Evolutionary conservation across 2,797 vertebrate species (phyloP), one percentile per base, ranked within the genome.

Genomic region (Onychomys leucogaster): DNA sequence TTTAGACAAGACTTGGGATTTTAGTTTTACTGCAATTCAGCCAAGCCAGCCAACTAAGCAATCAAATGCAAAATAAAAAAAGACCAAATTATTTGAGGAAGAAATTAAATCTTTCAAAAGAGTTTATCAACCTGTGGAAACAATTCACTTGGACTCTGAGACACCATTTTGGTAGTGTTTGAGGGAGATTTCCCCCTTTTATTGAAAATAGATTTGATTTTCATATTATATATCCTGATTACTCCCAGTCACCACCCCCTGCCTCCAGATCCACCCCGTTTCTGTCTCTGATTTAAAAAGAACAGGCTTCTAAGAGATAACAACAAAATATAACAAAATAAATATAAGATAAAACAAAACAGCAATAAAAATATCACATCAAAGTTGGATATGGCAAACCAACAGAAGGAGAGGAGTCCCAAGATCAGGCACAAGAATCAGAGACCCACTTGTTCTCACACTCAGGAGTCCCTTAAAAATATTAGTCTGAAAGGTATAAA

Each of bases 41-140:
- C 0, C 5, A 88, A 76, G 25, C 32, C 52, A 67, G 46, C 5
- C 25, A 82, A 61, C 6, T 19, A 57, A 37, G 13, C 3, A 63
- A 92, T 19, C 29, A 59, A 77, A 67, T 43, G 41, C 4, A 37
- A 59, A 89, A 91, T 43, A 73, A 69, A 93, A 59, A 34, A 37
- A 94, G 76, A 52, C 13, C 9, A 73, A 21, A 12, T 10, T 91
- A 12, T 86, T 82, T 93, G 43, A 82, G 43, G 23, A 89, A 86
- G 49, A 84, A n/a, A 25, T 75, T 43, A 86, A n/a, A 65, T 83
- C n/a, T 84, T 94, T 93, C 13, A 41, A 82, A 94, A 89, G 63
- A 83, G 4, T 32, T 90, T 55, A 76, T 10, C 7, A 85, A 29
- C 43, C 13, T 71, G 4, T 61, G 41, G 67, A n/a, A 78, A 55